Base-by-base conservation (phyloP, 1,140 invertebrate genomes). In the Bursaphelenchus mucronatus region DNA sequence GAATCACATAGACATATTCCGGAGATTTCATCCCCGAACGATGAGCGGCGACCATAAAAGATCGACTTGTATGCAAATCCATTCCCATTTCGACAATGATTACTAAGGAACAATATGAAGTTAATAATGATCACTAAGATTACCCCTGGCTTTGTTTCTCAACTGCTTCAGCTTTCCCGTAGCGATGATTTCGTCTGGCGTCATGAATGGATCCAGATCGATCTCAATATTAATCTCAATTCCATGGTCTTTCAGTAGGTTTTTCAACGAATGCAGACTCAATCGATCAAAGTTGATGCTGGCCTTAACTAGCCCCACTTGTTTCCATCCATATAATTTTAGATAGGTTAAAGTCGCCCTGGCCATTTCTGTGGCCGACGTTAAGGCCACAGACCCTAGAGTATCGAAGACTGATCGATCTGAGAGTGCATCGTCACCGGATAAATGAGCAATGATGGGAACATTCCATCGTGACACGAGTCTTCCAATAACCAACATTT, bases 291-390 rank as follows among this genome's bases (percentile, higher is more conserved):
- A 74, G 19, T 70, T 71, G 4, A 64, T 58, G 30, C 47, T 69
- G 4, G 76, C 58, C 41, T 66, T n/a, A 4, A 79, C 69, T 15
- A 75, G 45, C 8, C 75, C 74, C 53, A 71, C 78, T 63, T 78
- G 74, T 61, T 80, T 72, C 76, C 78, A 78, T 10, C 79, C 76
- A 62, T 78, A 74, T 40, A 80, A 59, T 41, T 74, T 63, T 10
- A 78, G 40, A 52, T 63, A 80, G 9, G 77, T 67, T 8, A 80
- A 55, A 8, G 76, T 80, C 7, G 76, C 76, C 21, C 76, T 72
- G 13, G 76, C 76, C 76, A 78, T 78, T 69, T 78, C 76, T n/a
- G 68, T 75, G 9, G 76, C 76, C 11, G 76, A 78, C 1, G 76
- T 80, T 0, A 78, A 54, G 8, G 76, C 77, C 6, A 78, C 76